Evolutionary conservation across 2,797 vertebrate species (phyloP).

Genomic region (Diceros bicornis): DNA sequence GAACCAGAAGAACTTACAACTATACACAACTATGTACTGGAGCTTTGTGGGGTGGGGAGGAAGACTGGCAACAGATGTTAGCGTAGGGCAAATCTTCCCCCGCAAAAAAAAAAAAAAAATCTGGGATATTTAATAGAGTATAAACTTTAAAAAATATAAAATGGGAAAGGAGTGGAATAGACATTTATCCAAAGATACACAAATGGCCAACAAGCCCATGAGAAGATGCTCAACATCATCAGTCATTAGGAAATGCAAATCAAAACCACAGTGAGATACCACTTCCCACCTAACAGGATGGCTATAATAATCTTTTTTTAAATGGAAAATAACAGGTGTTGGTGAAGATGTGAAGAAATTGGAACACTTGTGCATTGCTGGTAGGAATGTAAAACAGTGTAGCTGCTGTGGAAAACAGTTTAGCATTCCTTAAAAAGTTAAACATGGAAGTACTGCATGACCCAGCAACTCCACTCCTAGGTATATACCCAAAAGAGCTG

Average conservation of each 20-base stretch:
- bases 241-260: neutral
- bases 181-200: no score
- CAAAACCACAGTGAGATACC: fast-evolving
- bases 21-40: no score
- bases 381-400: fast-evolving
- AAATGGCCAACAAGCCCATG: fast-evolving
- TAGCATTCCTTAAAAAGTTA: neutral
- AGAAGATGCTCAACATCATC: fast-evolving
- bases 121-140: no score
- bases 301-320: fast-evolving
- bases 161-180: neutral
- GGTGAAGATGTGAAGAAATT: no score
- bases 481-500: fast-evolving
- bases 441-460: fast-evolving
- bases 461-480: no score
- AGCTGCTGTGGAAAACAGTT: neutral
- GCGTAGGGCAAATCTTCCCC: no score
- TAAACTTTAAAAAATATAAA: no score
- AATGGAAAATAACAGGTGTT: no score
- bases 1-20: no score
- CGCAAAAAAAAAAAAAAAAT: no score
- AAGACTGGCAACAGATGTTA: no score
- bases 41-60: no score
- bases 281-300: fast-evolving
- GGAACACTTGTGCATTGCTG: fast-evolving